Conservation (phyloP, 1,140 invertebrate genomes). For the Nylanderia fulva region DNA sequence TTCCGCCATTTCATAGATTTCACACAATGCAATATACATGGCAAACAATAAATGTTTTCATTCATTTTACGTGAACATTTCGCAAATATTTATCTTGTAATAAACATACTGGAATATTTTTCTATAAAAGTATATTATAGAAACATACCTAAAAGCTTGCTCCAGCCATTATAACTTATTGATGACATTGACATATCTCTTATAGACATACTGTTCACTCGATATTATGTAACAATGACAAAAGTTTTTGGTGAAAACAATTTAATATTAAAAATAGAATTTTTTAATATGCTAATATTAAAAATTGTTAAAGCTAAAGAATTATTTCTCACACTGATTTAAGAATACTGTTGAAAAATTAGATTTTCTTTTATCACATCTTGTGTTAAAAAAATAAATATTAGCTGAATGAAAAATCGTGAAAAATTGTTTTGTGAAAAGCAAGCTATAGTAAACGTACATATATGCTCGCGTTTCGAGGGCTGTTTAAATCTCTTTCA, state of each 20-base stretch:
- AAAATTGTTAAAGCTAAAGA: not conserved
- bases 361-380: not conserved
- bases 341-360: not conserved
- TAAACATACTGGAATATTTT: not conserved
- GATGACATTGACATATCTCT: not conserved
- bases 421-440: not conserved
- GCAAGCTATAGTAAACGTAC: not conserved
- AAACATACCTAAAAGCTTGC: not conserved
- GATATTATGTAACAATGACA: not conserved
- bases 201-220: not conserved
- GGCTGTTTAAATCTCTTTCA: not conserved
- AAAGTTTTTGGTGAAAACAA: not conserved
- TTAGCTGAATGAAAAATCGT: not conserved
- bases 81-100: constrained; percentile 10
- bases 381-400: not conserved
- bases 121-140: not conserved
- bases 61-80: not conserved
- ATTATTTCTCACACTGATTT: not conserved
- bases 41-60: not conserved
- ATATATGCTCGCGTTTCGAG: constrained; percentile 1
- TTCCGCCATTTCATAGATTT: not conserved
- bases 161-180: not conserved
- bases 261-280: not conserved
- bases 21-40: not conserved
- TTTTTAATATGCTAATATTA: not conserved